These are phyloP conservation scores for Microtus richardsoni DNA, from an alignment of 2,113 vertebrate species.

Conservation along the genomic window DNA sequence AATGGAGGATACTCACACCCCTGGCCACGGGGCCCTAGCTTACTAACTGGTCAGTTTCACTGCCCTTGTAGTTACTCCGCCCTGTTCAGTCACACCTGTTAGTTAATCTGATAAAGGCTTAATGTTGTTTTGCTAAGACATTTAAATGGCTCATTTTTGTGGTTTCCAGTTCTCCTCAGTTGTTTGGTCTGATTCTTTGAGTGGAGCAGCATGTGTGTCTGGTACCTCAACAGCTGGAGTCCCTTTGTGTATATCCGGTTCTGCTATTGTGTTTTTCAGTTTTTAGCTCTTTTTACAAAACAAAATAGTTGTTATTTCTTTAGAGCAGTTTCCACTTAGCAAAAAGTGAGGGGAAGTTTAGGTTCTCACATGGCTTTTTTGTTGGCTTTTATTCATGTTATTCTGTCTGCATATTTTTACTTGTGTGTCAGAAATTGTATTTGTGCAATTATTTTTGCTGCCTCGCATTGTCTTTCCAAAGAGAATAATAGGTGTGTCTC, in stretches of 20 bases:
- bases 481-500: constrained; percentile 19
- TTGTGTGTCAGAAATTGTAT: constrained; percentile 37
- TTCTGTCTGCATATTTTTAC: constrained; percentile 16
- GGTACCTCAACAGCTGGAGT: background rate
- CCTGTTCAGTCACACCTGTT: background rate
- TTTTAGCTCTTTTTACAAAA: background rate
- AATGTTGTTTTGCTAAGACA: constrained; percentile 19
- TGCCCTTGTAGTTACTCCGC: background rate
- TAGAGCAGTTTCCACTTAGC: background rate
- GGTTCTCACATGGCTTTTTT: background rate
- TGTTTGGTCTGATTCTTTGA: constrained; percentile 4
- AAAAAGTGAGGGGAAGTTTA: background rate
- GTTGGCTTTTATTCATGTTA: background rate
- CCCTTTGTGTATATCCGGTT: background rate
- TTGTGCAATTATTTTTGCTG: constrained; percentile 36
- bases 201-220: background rate
- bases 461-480: background rate
- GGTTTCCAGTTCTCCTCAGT: background rate
- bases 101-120: constrained; percentile 18
- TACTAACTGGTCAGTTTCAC: background rate
- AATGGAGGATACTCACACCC: background rate
- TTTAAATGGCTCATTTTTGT: constrained; percentile 2
- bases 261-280: background rate
- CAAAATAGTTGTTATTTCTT: background rate
- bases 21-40: background rate